Conservation (phyloP, 1,140 invertebrate species). For the Pygmarrhopalites habei region DNA sequence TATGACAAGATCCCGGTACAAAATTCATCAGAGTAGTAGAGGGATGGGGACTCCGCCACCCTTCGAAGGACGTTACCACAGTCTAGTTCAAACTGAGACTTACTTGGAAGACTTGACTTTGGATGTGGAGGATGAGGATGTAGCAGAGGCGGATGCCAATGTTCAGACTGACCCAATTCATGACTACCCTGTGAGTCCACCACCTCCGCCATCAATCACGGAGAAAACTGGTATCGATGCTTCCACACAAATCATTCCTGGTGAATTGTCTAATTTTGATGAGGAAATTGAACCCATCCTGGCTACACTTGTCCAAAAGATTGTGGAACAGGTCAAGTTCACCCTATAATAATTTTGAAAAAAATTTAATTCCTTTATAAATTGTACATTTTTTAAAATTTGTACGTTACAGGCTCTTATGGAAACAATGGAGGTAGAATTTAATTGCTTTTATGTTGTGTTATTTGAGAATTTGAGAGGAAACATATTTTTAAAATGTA, state of each 20-base stretch:
- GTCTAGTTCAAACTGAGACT: slow-evolving; percentile 27
- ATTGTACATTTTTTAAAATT: too few relatives aligned
- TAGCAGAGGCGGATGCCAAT: slow-evolving; percentile 17
- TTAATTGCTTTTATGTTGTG: too few relatives aligned
- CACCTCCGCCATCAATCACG: not conserved
- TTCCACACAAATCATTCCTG: slow-evolving; percentile 33
- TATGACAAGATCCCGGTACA: not conserved
- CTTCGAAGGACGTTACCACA: slow-evolving; percentile 23
- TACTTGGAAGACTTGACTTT: slow-evolving; percentile 27
- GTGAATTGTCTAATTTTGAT: slow-evolving; percentile 35
- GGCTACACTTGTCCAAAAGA: slow-evolving; percentile 33
- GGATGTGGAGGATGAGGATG: slow-evolving; percentile 5
- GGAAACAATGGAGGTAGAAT: slow-evolving; percentile 33
- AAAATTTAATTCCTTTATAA: too few relatives aligned
- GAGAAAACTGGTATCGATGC: slow-evolving; percentile 29
- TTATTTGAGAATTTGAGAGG: too few relatives aligned
- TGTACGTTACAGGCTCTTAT: slow-evolving; percentile 23
- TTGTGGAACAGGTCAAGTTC: slow-evolving; percentile 35
- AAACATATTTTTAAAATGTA: too few relatives aligned
- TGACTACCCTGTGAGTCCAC: slow-evolving; percentile 6
- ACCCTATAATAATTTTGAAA: too few relatives aligned
- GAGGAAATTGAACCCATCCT: slow-evolving; percentile 31
- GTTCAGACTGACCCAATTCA: slow-evolving; percentile 33
- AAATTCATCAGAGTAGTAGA: not conserved
- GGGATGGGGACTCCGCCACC: slow-evolving; percentile 26